Evolutionary conservation across 2,113 vertebrate genomes (phyloP).

Genomic region (Chinchilla lanigera): DNA sequence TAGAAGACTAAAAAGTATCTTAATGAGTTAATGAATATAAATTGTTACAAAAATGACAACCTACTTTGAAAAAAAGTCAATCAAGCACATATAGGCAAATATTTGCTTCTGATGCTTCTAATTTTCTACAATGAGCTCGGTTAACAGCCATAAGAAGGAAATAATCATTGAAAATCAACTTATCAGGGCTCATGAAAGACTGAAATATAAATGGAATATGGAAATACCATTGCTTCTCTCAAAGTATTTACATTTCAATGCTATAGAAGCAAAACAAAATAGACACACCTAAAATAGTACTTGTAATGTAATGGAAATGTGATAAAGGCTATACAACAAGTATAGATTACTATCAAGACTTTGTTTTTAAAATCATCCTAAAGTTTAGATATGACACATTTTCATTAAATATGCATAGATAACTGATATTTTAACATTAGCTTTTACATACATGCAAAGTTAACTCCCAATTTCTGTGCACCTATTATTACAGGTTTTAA

Average conservation of each 20-base stretch:
- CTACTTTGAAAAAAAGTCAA: not conserved
- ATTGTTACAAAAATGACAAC: not conserved
- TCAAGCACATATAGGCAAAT: not conserved
- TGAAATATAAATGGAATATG: not conserved
- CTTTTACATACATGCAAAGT: not conserved
- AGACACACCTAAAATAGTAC: not conserved
- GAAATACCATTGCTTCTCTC: not conserved
- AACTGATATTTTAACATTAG: not conserved
- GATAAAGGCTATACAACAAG: not conserved
- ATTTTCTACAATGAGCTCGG: not conserved
- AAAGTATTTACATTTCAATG: not conserved
- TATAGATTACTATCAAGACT: not conserved
- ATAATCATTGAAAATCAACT: conserved; percentile 20
- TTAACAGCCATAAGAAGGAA: not conserved
- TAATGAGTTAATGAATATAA: not conserved
- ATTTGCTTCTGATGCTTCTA: not conserved
- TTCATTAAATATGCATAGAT: not conserved
- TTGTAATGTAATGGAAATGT: not conserved
- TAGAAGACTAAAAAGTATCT: not conserved
- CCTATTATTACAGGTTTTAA: conserved; percentile 38
- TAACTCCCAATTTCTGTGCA: not conserved
- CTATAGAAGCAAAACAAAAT: conserved; percentile 14
- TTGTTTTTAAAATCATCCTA: not conserved
- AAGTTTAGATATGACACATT: not conserved
- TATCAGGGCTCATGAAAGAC: not conserved